These are phyloP conservation scores for Caiman crocodilus DNA, from an alignment of 2,797 vertebrate species.

Conservation along the genomic window DNA sequence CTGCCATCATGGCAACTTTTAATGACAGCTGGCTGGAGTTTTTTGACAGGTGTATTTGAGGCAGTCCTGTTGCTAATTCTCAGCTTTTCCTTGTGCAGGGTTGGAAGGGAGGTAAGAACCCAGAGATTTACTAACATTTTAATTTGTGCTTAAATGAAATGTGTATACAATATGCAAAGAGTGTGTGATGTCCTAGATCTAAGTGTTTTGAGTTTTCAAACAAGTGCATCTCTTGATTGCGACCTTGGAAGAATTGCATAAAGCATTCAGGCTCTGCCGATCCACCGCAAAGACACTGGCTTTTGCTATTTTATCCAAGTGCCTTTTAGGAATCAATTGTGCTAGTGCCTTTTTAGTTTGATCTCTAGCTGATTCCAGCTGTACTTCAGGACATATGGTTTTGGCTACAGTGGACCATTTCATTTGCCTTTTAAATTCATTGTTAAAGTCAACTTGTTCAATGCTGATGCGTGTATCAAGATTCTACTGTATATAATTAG, in stretches of 20 bases:
- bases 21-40: background rate
- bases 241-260: background rate
- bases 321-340: background rate
- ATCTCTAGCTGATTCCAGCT: conserved; percentile 27
- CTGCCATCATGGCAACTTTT: rapidly evolving
- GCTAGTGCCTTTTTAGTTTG: conserved; percentile 55
- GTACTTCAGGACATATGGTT: conserved; percentile 25
- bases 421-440: conserved; percentile 32
- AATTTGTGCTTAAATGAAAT: rapidly evolving
- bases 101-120: background rate
- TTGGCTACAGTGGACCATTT: conserved; percentile 62
- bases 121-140: rapidly evolving
- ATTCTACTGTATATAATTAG: conserved; percentile 67
- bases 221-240: rapidly evolving
- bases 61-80: background rate
- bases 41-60: background rate
- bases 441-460: conserved; percentile 25
- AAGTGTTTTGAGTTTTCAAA: background rate
- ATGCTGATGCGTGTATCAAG: conserved; percentile 49
- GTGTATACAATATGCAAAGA: rapidly evolving
- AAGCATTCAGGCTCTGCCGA: background rate
- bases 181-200: background rate
- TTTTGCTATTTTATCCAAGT: background rate
- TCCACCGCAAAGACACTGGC: background rate
- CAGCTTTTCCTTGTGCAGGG: background rate